These are phyloP conservation scores for Drosophila sp. DNA, from an alignment of 1,140 invertebrate genomes.

Conservation along the genomic window DNA sequence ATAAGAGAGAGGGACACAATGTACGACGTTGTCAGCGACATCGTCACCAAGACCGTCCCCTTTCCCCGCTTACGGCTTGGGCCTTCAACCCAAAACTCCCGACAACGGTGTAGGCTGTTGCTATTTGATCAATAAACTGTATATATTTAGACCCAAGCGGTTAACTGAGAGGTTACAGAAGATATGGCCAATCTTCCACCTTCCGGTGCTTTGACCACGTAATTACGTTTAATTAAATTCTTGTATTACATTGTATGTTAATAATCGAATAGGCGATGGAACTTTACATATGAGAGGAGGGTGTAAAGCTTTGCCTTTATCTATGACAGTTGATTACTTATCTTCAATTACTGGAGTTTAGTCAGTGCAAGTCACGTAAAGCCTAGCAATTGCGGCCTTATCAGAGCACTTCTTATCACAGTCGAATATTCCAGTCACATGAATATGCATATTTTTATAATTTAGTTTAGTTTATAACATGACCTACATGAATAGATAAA, in stretches of 20 bases:
- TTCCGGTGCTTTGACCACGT: constrained; percentile 4
- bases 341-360: neutral
- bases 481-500: neutral
- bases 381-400: neutral
- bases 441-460: neutral
- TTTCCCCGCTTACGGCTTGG: neutral
- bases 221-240: constrained; percentile 23
- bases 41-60: constrained; percentile 31
- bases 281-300: constrained; percentile 7
- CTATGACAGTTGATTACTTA: constrained; percentile 8
- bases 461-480: neutral
- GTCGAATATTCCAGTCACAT: neutral
- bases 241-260: constrained; percentile 1
- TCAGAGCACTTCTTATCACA: constrained; percentile 1
- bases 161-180: constrained; percentile 40
- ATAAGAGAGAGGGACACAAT: constrained; percentile 13
- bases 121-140: constrained; percentile 71
- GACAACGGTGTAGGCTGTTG: constrained; percentile 47
- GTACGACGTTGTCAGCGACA: constrained; percentile 46
- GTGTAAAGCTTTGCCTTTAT: neutral
- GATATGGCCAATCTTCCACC: constrained; percentile 11
- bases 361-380: constrained; percentile 15
- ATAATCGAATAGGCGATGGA: neutral
- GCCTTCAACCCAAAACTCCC: constrained; percentile 52
- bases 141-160: constrained; percentile 60